Conservation (phyloP, 2,888 invertebrate genomes). For the Germaria angustata region DNA sequence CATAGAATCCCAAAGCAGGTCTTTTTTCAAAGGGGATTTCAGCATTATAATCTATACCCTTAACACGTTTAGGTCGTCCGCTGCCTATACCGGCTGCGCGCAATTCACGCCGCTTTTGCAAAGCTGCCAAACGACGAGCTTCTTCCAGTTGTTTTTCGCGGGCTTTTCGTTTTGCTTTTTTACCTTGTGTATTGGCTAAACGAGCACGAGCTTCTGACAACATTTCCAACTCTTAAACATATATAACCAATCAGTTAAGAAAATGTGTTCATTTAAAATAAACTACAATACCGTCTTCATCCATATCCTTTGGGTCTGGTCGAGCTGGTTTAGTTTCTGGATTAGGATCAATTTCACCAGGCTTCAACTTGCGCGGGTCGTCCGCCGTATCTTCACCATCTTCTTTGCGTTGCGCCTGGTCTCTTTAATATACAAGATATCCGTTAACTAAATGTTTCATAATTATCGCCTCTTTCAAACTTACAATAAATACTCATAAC, state of each 20-base stretch:
- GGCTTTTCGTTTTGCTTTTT: constrained; percentile 94
- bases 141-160: constrained; percentile 99
- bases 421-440: constrained; percentile 82
- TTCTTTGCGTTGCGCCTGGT: constrained; percentile 98
- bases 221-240: constrained; percentile 94
- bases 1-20: constrained; percentile 96
- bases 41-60: constrained; percentile 97
- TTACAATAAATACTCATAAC: constrained; percentile 97
- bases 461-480: constrained; percentile 69
- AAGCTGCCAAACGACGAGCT: constrained; percentile 95
- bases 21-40: constrained; percentile 99
- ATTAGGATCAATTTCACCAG: constrained; percentile 99
- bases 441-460: not conserved
- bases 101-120: constrained; percentile 98
- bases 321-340: constrained; percentile 99
- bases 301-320: constrained; percentile 99
- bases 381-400: constrained; percentile 95
- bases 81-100: constrained; percentile 95
- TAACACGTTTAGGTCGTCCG: constrained; percentile 82
- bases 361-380: constrained; percentile 98
- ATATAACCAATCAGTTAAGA: not conserved
- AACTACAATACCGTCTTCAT: constrained; percentile 92
- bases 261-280: not conserved
- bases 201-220: constrained; percentile 98
- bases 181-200: constrained; percentile 98